Evolutionary conservation across 2,113 vertebrate genomes (phyloP).

Genomic region (Gymnarchus niloticus): DNA sequence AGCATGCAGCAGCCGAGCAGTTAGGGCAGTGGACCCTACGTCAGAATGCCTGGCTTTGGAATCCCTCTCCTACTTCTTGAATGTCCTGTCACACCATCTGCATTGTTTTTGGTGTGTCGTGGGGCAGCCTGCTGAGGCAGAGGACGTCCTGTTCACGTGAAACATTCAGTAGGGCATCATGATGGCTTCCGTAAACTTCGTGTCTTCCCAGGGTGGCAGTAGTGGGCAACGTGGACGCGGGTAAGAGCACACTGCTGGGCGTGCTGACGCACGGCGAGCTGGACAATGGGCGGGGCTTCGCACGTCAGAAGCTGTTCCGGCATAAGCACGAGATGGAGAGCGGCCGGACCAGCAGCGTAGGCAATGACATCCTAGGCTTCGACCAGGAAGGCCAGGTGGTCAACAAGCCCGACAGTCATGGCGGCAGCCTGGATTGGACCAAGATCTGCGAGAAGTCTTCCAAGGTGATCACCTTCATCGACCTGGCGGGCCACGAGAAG

Average conservation of each 20-base stretch:
- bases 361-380: slow-evolving; percentile 92
- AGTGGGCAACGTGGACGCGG: slow-evolving; percentile 90
- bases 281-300: slow-evolving; percentile 90
- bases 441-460: slow-evolving; percentile 94
- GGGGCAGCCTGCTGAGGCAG: neutral
- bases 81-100: neutral
- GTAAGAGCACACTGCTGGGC: slow-evolving; percentile 86
- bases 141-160: neutral
- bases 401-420: slow-evolving; percentile 88
- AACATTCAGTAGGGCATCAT: neutral
- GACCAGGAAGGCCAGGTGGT: slow-evolving; percentile 89
- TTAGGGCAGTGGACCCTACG: neutral
- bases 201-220: slow-evolving; percentile 76
- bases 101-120: neutral
- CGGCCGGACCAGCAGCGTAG: slow-evolving; percentile 90
- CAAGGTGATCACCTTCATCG: slow-evolving; percentile 93
- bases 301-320: slow-evolving; percentile 92
- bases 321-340: slow-evolving; percentile 96
- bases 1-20: neutral
- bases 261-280: slow-evolving; percentile 88
- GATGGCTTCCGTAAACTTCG: neutral
- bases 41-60: neutral
- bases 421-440: slow-evolving; percentile 88
- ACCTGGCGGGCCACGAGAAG: slow-evolving; percentile 89
- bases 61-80: neutral